Evolutionary conservation across 2,888 invertebrate genomes (phyloP).

Genomic region (Acrobasis repandana): DNA sequence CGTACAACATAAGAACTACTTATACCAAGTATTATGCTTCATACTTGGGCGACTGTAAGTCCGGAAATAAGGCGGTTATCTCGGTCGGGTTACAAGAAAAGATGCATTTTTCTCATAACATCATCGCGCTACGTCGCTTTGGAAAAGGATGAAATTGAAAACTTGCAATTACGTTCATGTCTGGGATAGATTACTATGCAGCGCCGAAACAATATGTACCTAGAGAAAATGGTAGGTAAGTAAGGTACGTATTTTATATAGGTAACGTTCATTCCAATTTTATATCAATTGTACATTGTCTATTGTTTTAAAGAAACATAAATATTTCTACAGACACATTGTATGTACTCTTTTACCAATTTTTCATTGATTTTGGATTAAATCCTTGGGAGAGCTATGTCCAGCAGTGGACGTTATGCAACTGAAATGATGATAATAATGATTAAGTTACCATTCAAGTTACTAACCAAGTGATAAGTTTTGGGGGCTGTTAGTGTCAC

Average conservation of each 20-base stretch:
- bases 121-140: not conserved
- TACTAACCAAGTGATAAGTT: not conserved
- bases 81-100: slow-evolving; percentile 29
- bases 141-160: slow-evolving; percentile 14
- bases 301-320: too few relatives aligned
- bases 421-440: too few relatives aligned
- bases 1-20: not conserved
- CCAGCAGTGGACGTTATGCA: too few relatives aligned
- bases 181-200: not conserved
- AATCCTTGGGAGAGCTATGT: too few relatives aligned
- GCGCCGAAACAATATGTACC: not conserved
- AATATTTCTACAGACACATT: too few relatives aligned
- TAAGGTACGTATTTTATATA: too few relatives aligned
- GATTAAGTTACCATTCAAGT: not conserved
- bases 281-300: too few relatives aligned
- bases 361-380: too few relatives aligned
- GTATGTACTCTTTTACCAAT: too few relatives aligned
- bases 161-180: not conserved
- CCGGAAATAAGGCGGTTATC: slow-evolving; percentile 18
- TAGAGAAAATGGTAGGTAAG: not conserved
- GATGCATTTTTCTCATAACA: slow-evolving; percentile 39
- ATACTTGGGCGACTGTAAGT: not conserved
- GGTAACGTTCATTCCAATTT: too few relatives aligned
- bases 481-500: slow-evolving; percentile 22
- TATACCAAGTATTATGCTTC: too few relatives aligned